A percentile compares a stretch with the other conserved stretches of the same genome.
Conservation (phyloP, 2,888 invertebrate genomes). For the Cyclophora punctaria region DNA sequence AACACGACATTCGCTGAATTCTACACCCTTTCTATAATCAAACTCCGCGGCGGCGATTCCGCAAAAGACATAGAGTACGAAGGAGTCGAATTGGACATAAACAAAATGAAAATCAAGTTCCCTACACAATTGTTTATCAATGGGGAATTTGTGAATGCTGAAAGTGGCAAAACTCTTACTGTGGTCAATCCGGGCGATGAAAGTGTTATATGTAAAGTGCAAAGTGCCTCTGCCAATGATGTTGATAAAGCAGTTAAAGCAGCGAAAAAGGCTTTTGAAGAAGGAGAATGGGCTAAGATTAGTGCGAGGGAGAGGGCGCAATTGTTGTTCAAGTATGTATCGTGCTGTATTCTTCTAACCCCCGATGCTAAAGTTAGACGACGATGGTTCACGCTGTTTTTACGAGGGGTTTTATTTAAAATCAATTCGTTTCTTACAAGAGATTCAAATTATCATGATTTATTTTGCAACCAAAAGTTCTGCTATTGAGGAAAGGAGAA, state of each 20-base stretch:
- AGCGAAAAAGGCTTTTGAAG: constrained; percentile 90
- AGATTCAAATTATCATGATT: too few species aligned
- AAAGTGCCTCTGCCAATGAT: constrained; percentile 84
- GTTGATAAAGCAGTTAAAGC: constrained; percentile 92
- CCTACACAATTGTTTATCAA: constrained; percentile 94
- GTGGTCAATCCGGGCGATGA: constrained; percentile 92
- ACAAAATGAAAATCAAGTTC: constrained; percentile 89
- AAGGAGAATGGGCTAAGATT: constrained; percentile 95
- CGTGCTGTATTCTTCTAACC: too few species aligned
- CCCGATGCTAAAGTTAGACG: too few species aligned
- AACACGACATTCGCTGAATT: constrained; percentile 92
- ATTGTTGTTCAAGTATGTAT: constrained; percentile 82
- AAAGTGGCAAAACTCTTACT: constrained; percentile 76
- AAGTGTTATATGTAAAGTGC: constrained; percentile 82
- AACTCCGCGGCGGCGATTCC: constrained; percentile 77
- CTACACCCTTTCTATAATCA: constrained; percentile 78
- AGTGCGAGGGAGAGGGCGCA: constrained; percentile 93
- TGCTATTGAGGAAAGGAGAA: too few species aligned
- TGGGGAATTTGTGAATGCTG: constrained; percentile 90
- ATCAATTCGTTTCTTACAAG: too few species aligned
- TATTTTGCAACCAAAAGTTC: too few species aligned
- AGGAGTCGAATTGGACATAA: constrained; percentile 83
- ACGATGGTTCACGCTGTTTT: too few species aligned
- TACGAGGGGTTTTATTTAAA: too few species aligned
- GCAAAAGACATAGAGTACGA: constrained; percentile 79